Evolutionary conservation across 2,113 vertebrate genomes (phyloP).

Genomic region (Canis aureus): DNA sequence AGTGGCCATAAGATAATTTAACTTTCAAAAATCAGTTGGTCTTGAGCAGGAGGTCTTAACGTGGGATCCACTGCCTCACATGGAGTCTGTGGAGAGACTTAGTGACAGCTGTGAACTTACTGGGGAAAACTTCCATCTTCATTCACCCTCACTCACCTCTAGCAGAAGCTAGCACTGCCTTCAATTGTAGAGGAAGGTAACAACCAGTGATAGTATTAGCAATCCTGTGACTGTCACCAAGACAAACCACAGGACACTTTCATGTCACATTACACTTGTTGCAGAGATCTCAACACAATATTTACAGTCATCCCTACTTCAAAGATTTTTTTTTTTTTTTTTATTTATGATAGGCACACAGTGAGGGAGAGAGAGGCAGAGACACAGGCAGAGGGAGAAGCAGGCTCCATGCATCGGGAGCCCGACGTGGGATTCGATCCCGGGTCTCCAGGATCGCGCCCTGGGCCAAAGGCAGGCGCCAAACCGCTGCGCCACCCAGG

Average conservation of each 20-base stretch:
- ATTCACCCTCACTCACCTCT: neutral
- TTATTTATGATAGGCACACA: too few species aligned
- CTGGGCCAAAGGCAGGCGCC: too few species aligned
- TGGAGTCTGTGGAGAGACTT: neutral
- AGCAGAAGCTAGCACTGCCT: neutral
- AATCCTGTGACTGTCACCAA: neutral
- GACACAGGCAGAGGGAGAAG: too few species aligned
- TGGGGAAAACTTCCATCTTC: neutral
- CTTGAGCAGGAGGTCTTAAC: slow-evolving; percentile 5
- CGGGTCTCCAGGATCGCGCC: too few species aligned
- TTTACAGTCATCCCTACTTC: neutral
- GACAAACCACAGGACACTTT: neutral
- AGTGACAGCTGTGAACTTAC: neutral
- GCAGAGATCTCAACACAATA: neutral
- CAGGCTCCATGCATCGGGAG: too few species aligned
- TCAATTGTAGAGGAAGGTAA: neutral
- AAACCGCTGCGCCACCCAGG: too few species aligned
- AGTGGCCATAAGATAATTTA: neutral
- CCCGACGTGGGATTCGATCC: too few species aligned
- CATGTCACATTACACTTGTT: neutral
- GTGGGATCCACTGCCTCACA: neutral
- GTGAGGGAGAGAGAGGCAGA: too few species aligned
- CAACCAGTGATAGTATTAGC: neutral
- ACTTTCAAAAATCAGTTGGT: neutral
- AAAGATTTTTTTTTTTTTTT: too few species aligned